Base-by-base conservation (phyloP, 2,888 invertebrate species). In the Micoletzkya japonica region DNA sequence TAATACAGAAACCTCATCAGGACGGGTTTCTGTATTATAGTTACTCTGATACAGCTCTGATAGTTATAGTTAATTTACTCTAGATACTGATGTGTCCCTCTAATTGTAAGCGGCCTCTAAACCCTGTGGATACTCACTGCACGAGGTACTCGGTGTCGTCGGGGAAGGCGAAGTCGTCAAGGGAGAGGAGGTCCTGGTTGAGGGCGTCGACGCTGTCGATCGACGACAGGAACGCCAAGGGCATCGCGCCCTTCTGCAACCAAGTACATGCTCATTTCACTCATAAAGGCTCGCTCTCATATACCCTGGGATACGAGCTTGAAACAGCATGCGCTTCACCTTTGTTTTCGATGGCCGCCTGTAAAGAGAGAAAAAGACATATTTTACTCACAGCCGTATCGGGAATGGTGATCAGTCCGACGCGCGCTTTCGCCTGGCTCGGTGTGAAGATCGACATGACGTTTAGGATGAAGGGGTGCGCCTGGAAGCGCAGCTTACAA, bases 401-500 rank as follows among this genome's bases (percentile, higher is more conserved):
- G 10, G 64, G 63, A 24, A 64, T 64, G 4, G 63, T 64, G 36
- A 64, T 64, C 50, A 64, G 34, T 64, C 63, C 63, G 52, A 64
- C 63, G 49, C 63, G 32, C 2, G 63, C 63, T 52, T n/a, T 50
- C 6, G 17, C 36, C 36, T 64, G 63, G 14, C 32, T 36, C 17
- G 36, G 0, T 20, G 52, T 52, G 63, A n/a, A 64, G 0, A 64
- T 64, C 10, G 30, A 24, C 50, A 64, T 50, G 0, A 28, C 34
- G 2, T 24, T 50, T 28, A 37, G 50, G 28, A 64, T 64, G 34
- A 64, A 64, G 4, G 34, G 54, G 32, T 52, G 34, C 10, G 50
- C 63, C 64, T 66, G 49, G 24, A 59, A 28, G 26, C 7, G 37
- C n/a, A n/a, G n/a, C n/a, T n/a, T n/a, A n/a, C n/a, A n/a, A n/a